Evolutionary conservation across 2,888 invertebrate genomes (phyloP).

Genomic region (Drosophila paramelanica): DNA sequence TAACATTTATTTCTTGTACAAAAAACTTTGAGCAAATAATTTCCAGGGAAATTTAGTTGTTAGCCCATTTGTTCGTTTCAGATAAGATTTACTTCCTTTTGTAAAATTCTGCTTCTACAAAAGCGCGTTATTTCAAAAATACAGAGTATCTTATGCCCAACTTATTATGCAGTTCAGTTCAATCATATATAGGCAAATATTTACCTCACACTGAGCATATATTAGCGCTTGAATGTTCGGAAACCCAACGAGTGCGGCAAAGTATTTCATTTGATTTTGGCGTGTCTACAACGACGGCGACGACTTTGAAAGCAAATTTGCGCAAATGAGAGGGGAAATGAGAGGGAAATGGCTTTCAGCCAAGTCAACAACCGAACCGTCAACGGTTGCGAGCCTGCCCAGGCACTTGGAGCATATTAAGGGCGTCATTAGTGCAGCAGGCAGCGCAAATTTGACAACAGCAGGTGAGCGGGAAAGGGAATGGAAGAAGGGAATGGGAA

Average conservation of each 20-base stretch:
- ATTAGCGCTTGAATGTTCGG: conserved; percentile 18
- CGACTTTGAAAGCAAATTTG: conserved; percentile 75
- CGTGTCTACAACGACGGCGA: conserved; percentile 57
- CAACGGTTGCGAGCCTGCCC: conserved; percentile 33
- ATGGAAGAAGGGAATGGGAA: neutral
- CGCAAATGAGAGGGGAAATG: conserved; percentile 44
- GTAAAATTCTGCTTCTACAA: too few species aligned
- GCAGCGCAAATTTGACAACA: conserved; percentile 81
- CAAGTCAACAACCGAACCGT: conserved; percentile 61
- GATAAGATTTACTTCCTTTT: too few species aligned
- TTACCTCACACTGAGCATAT: conserved; percentile 3
- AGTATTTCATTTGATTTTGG: conserved; percentile 65
- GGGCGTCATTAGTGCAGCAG: conserved; percentile 82
- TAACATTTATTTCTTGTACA: too few species aligned
- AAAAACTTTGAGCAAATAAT: too few species aligned
- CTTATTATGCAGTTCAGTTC: neutral
- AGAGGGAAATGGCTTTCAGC: conserved; percentile 63
- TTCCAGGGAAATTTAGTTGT: too few species aligned
- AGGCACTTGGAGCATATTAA: conserved; percentile 78
- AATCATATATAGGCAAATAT: conserved; percentile 9
- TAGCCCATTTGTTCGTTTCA: too few species aligned
- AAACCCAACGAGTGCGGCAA: conserved; percentile 37
- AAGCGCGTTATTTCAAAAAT: neutral
- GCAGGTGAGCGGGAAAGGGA: conserved; percentile 17
- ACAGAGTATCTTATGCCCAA: neutral